Evolutionary conservation across 2,888 invertebrate genomes (phyloP).

Genomic region (Drosophila macrospina): DNA sequence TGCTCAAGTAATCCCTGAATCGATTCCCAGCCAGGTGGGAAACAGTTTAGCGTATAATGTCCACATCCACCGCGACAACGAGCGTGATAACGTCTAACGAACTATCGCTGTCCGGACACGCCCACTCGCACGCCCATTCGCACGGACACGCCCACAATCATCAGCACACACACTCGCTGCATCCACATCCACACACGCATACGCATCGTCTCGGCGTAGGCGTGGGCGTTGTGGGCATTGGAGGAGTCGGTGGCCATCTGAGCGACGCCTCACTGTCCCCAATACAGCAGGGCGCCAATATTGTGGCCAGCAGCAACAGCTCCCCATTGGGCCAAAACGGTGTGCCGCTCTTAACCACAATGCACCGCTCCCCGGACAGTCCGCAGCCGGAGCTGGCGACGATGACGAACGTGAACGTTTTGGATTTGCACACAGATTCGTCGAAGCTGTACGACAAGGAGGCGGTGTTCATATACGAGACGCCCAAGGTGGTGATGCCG

Average conservation of each 20-base stretch:
- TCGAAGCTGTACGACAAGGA: slow-evolving; percentile 85
- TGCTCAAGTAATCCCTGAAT: background rate
- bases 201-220: slow-evolving; percentile 54
- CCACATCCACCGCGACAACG: slow-evolving; percentile 82
- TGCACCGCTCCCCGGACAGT: slow-evolving; percentile 87
- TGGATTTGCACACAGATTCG: slow-evolving; percentile 87
- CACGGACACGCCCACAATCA: slow-evolving; percentile 49
- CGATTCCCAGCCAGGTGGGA: slow-evolving; percentile 9
- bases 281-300: slow-evolving; percentile 73
- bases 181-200: slow-evolving; percentile 32
- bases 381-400: slow-evolving; percentile 92
- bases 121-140: slow-evolving; percentile 55
- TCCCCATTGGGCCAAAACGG: slow-evolving; percentile 81
- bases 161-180: slow-evolving; percentile 37
- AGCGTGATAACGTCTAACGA: slow-evolving; percentile 84
- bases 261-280: slow-evolving; percentile 72
- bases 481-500: slow-evolving; percentile 83
- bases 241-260: slow-evolving; percentile 58
- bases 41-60: slow-evolving; percentile 70
- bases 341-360: slow-evolving; percentile 82
- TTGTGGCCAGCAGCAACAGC: slow-evolving; percentile 74
- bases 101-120: slow-evolving; percentile 74
- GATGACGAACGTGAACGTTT: slow-evolving; percentile 94
- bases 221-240: slow-evolving; percentile 66
- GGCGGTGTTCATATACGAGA: slow-evolving; percentile 85